Evolutionary conservation across 2,113 vertebrate genomes (phyloP).

Genomic region (Leptobrachium ailaonicum): DNA sequence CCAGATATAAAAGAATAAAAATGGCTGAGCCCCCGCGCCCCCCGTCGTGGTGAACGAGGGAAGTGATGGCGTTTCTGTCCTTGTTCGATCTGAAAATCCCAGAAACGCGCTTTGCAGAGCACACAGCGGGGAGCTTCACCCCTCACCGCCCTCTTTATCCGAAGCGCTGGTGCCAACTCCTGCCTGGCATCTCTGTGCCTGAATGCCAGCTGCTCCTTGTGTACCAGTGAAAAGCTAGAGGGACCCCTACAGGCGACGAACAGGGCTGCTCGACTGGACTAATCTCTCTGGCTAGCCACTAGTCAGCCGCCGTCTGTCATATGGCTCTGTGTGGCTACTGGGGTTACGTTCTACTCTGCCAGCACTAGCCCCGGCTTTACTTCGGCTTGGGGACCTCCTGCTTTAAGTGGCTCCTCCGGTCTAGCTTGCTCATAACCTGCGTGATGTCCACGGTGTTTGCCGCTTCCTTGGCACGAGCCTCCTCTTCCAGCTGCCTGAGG

Average conservation of each 20-base stretch:
- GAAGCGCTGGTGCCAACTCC: no score
- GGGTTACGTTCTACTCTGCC: neutral
- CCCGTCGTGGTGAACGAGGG: no score
- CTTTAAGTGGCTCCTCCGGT: constrained; percentile 79
- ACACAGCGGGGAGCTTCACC: no score
- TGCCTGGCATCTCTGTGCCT: no score
- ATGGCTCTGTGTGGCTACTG: neutral
- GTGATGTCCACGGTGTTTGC: constrained; percentile 90
- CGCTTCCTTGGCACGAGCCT: constrained; percentile 82
- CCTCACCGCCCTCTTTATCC: no score
- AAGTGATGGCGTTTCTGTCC: no score
- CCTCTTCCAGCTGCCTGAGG: constrained; percentile 85
- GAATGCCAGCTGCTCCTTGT: no score
- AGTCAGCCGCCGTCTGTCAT: neutral
- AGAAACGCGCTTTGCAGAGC: no score
- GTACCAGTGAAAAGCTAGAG: constrained; percentile 54
- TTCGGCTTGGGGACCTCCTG: constrained; percentile 52
- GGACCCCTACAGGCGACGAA: constrained; percentile 59
- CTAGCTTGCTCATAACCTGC: constrained; percentile 99
- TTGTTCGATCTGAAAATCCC: no score
- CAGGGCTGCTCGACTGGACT: constrained; percentile 18
- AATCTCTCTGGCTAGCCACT: neutral
- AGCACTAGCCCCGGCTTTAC: neutral
- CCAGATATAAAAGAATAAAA: no score
- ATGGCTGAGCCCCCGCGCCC: no score